Percentiles rank a stretch among this genome's conserved stretches.
Conservation (phyloP, 2,888 invertebrate species). For the Drosophila borborema region DNA sequence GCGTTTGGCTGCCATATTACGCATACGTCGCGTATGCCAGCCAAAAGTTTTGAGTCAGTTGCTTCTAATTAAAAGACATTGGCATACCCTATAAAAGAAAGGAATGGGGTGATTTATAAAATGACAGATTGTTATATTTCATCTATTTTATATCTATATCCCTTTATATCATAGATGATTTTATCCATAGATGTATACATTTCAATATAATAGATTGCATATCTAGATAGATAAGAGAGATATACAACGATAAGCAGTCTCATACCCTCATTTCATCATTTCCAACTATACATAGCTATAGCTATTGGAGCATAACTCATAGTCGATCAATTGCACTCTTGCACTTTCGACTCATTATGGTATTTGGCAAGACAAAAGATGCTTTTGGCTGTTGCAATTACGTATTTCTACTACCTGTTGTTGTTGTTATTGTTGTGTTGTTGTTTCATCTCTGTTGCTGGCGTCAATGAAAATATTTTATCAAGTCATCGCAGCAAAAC, state of each 20-base stretch:
- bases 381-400: constrained; percentile 22
- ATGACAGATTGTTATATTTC: too few species aligned
- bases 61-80: constrained; percentile 69
- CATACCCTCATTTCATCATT: too few species aligned
- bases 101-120: too few species aligned
- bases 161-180: too few species aligned
- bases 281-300: background rate
- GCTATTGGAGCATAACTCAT: background rate
- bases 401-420: constrained; percentile 3
- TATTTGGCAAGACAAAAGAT: constrained; percentile 55
- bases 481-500: constrained; percentile 52
- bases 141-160: too few species aligned
- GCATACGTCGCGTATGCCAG: constrained; percentile 55
- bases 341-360: constrained; percentile 5
- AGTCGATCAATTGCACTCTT: background rate
- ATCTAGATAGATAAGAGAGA: too few species aligned
- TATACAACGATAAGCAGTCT: too few species aligned
- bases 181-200: too few species aligned
- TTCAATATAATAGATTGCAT: too few species aligned
- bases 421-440: constrained; percentile 24
- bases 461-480: constrained; percentile 72
- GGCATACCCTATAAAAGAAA: constrained; percentile 22
- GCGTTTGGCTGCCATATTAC: constrained; percentile 46
- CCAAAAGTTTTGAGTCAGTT: constrained; percentile 45
- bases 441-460: constrained; percentile 29